Percentiles rank a stretch among this genome's conserved stretches.
Evolutionary conservation across 1,140 invertebrate genomes (phyloP).

Genomic region (Archivesica marissinica): DNA sequence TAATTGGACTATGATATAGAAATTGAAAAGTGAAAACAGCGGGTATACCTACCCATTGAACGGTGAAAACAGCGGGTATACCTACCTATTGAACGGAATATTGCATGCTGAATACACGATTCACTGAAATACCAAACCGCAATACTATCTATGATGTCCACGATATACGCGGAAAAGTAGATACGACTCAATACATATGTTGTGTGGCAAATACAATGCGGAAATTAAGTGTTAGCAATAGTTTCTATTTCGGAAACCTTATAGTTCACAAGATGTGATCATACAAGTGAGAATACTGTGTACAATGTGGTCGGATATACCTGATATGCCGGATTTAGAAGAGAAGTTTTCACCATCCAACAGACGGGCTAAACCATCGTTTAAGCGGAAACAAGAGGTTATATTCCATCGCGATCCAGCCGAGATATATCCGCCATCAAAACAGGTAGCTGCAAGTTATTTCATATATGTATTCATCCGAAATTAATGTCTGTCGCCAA

Average conservation of each 20-base stretch:
- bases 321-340: neutral
- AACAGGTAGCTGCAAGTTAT: constrained; percentile 11
- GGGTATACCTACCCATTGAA: neutral
- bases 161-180: neutral
- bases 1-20: neutral
- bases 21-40: neutral
- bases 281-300: neutral
- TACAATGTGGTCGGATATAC: neutral
- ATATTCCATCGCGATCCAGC: neutral
- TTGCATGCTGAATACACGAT: neutral
- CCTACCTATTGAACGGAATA: neutral
- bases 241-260: neutral
- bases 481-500: neutral
- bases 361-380: neutral
- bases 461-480: neutral
- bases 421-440: neutral
- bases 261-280: neutral
- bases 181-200: neutral
- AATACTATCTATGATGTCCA: neutral
- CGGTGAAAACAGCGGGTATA: neutral
- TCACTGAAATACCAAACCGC: neutral
- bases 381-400: constrained; percentile 18
- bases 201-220: neutral
- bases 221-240: neutral
- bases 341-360: neutral